These are phyloP conservation scores for Heterotis niloticus DNA, from an alignment of 2,113 vertebrate species.

Conservation along the genomic window DNA sequence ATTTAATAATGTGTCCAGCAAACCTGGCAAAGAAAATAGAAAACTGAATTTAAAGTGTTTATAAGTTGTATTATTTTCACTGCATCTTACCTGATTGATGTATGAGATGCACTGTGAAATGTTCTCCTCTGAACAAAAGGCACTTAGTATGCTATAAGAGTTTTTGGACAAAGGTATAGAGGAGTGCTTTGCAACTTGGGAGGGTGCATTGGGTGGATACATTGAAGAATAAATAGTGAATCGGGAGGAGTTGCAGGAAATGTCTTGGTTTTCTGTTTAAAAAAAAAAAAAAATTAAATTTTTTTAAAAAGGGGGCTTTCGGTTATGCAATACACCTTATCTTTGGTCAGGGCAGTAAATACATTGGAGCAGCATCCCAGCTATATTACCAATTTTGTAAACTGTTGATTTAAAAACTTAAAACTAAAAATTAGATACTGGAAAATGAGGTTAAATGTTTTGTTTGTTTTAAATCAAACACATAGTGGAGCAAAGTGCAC, in stretches of 20 bases:
- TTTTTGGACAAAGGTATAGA: slow-evolving; percentile 69
- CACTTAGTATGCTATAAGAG: slow-evolving; percentile 71
- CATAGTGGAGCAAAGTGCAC: no score
- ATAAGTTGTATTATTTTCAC: background rate
- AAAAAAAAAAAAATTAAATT: slow-evolving; percentile 38
- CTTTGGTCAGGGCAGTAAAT: no score
- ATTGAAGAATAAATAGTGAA: slow-evolving; percentile 72
- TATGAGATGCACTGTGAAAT: slow-evolving; percentile 81
- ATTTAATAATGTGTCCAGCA: background rate
- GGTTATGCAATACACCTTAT: no score
- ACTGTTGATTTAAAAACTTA: no score
- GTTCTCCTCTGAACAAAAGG: slow-evolving; percentile 93
- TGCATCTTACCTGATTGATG: slow-evolving; percentile 77
- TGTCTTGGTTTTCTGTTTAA: slow-evolving; percentile 71
- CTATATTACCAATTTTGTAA: no score
- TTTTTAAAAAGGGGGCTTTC: no score
- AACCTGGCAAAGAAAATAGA: background rate
- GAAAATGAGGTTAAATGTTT: background rate
- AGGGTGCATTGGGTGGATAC: no score
- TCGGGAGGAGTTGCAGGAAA: slow-evolving; percentile 71
- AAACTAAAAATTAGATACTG: no score
- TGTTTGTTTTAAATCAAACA: no score
- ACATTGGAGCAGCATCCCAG: no score
- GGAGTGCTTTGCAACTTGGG: slow-evolving; percentile 62
- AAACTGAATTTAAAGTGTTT: background rate